phyloP scores from a whole-genome alignment of 2,888 invertebrate species.

The Sericinus montela region DNA sequence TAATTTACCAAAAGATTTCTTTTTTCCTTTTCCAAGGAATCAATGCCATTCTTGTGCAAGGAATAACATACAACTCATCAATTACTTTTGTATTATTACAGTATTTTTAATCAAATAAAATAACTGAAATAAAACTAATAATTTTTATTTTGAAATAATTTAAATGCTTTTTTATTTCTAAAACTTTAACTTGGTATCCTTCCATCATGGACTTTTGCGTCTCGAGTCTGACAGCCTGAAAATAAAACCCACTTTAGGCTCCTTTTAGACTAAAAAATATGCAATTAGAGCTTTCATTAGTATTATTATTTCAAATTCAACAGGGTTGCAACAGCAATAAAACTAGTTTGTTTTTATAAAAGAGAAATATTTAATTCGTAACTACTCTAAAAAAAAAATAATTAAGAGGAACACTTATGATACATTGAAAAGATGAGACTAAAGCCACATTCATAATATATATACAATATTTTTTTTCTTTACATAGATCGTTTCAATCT shows the following conservation, averaged over 20 bases:
- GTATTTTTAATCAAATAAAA: constrained; percentile 60
- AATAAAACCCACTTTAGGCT: constrained; percentile 50
- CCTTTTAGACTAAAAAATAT: not conserved
- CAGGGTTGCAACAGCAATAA: constrained; percentile 26
- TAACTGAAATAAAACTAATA: constrained; percentile 64
- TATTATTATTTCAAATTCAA: not conserved
- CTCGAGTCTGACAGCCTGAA: constrained; percentile 63
- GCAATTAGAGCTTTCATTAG: too few species aligned
- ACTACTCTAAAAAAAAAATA: constrained; percentile 62
- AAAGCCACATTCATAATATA: constrained; percentile 47
- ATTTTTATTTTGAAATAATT: constrained; percentile 75
- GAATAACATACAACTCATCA: constrained; percentile 21
- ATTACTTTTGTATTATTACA: constrained; percentile 23
- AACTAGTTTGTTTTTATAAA: constrained; percentile 49
- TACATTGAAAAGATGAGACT: constrained; percentile 56
- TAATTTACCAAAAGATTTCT: constrained; percentile 85
- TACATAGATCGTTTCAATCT: constrained; percentile 34
- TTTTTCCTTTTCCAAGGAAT: constrained; percentile 82
- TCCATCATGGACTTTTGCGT: constrained; percentile 51
- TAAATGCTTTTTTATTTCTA: constrained; percentile 72
- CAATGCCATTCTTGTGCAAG: constrained; percentile 23
- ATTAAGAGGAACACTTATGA: constrained; percentile 61
- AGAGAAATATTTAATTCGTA: constrained; percentile 60
- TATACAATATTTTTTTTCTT: constrained; percentile 58
- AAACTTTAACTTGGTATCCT: constrained; percentile 69